Percentiles rank a stretch among this genome's conserved stretches.
Conservation (phyloP, 2,113 vertebrate species). For the Sinocyclocheilus rhinocerous region DNA sequence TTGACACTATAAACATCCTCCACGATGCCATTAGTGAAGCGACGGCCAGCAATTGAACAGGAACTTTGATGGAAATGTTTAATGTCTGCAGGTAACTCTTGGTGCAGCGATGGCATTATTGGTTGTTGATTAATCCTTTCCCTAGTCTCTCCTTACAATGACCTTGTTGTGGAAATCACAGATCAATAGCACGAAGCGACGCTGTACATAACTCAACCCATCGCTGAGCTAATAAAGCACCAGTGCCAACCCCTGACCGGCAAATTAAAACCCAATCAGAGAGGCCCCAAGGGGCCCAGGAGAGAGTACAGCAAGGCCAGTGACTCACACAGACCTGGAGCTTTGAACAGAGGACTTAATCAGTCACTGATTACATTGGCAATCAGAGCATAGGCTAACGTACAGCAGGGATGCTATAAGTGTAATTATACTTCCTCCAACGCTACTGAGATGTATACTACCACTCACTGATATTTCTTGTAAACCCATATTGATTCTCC, state of each 20-base stretch:
- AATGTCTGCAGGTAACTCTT: constrained; percentile 56
- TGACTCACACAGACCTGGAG: constrained; percentile 48
- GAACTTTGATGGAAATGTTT: constrained; percentile 54
- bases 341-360: constrained; percentile 55
- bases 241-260: constrained; percentile 61
- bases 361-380: constrained; percentile 54
- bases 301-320: constrained; percentile 16
- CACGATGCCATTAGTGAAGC: constrained; percentile 62
- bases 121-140: constrained; percentile 50
- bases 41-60: constrained; percentile 60
- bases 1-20: constrained; percentile 47
- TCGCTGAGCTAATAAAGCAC: constrained; percentile 40
- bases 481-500: constrained; percentile 3
- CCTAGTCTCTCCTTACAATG: constrained; percentile 27
- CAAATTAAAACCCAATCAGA: constrained; percentile 76
- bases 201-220: constrained; percentile 43
- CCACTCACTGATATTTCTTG: constrained; percentile 35
- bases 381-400: constrained; percentile 47
- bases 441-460: constrained; percentile 19
- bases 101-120: constrained; percentile 36
- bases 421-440: constrained; percentile 16
- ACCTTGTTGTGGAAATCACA: constrained; percentile 50
- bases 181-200: constrained; percentile 54
- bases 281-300: constrained; percentile 57
- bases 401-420: constrained; percentile 41